Evolutionary conservation across 2,888 invertebrate species (phyloP), one percentile per base, ranked within the genome.

Genomic region (Apodemia zela): DNA sequence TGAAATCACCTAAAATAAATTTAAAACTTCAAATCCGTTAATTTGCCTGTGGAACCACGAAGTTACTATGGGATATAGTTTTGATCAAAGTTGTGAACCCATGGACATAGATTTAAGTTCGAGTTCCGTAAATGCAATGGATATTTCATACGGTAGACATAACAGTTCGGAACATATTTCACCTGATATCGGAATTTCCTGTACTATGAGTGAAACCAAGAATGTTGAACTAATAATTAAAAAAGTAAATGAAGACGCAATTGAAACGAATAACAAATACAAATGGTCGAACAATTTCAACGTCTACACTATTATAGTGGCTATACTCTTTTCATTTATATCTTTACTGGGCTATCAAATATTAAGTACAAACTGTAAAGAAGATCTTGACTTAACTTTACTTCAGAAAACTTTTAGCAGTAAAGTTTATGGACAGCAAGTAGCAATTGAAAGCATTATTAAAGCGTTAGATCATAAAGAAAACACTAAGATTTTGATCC

Each of bases 61-160:
- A n/a, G 2, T 17, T n/a, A 47, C 0, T 21, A 51, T 51, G 51
- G 51, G 51, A 11, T 21, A 65, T 63, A 60, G 64, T 35, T 58
- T 66, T 61, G 71, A 83, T 66, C 63, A 69, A 38, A 85, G 81
- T 68, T 82, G 68, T 69, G 90, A 90, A 69, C 88, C 90, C 10
- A 91, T 91, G 90, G 90, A 91, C 60, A 74, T 91, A 61, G 90
- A 91, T 73, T 63, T 81, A 60, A 90, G 89, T 73, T 67, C 69
- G 60, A 76, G 79, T 73, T 90, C 90, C 15, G 68, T 71, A 59
- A 77, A 69, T 67, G 76, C 75, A 25, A 84, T 85, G 82, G 87
- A 88, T 62, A 77, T 84, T 68, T 85, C 88, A 8, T 76, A 72
- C 49, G 71, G 17, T 2, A 29, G 29, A 17, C 13, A 29, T 45